These are phyloP conservation scores for Clivina fossor DNA, from an alignment of 2,888 invertebrate genomes.

Conservation along the genomic window DNA sequence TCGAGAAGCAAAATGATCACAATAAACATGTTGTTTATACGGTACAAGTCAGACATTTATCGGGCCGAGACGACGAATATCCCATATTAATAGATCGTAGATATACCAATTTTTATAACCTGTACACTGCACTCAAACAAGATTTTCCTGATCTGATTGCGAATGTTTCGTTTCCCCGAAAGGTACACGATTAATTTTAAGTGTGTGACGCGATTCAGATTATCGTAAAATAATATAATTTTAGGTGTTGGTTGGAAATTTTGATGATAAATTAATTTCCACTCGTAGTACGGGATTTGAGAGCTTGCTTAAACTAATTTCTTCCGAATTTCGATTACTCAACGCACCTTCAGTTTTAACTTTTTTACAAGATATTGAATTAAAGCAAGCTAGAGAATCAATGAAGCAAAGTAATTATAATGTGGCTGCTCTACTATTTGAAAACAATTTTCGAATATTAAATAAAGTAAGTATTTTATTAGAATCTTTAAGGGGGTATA, in stretches of 20 bases:
- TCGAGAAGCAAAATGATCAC: conserved; percentile 61
- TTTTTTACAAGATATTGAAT: conserved; percentile 68
- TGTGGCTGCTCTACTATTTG: conserved; percentile 64
- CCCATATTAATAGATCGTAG: conserved; percentile 69
- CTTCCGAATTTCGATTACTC: conserved; percentile 59
- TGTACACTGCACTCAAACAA: conserved; percentile 64
- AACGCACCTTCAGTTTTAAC: conserved; percentile 60
- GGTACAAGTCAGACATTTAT: conserved; percentile 63
- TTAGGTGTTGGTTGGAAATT: conserved; percentile 68
- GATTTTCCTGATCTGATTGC: conserved; percentile 60
- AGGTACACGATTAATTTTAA: no score
- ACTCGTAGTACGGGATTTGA: conserved; percentile 68
- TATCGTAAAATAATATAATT: conserved; percentile 41
- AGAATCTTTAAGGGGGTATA: no score
- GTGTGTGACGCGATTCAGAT: no score
- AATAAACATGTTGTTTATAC: conserved; percentile 73
- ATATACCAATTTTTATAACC: conserved; percentile 70
- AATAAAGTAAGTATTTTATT: conserved; percentile 59
- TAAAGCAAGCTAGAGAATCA: conserved; percentile 62
- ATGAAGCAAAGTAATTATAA: conserved; percentile 62
- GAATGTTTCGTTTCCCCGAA: conserved; percentile 65
- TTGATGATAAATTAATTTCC: conserved; percentile 67
- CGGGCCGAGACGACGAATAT: conserved; percentile 59
- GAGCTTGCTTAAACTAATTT: conserved; percentile 60
- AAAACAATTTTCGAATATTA: conserved; percentile 67